Percentiles rank a stretch among this genome's conserved stretches.
These are phyloP conservation scores for Drosophila kurseongensis DNA, from an alignment of 1,140 invertebrate genomes.

Conservation along the genomic window DNA sequence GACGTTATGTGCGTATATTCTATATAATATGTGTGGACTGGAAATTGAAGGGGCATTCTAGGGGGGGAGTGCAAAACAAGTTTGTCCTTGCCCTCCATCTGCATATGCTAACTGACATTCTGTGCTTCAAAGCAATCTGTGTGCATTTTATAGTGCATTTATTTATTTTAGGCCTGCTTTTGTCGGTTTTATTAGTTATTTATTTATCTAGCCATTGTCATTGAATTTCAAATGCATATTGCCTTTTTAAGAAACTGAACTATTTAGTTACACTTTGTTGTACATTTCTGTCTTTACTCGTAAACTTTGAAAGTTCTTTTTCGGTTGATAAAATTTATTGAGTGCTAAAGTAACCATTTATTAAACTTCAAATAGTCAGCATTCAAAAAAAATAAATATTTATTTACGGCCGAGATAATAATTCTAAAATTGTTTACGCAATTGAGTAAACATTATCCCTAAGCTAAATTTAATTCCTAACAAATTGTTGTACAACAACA, in stretches of 20 bases:
- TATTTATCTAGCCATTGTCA: background rate
- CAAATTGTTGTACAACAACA: too few relatives aligned
- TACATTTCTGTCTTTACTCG: background rate
- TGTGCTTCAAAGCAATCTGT: background rate
- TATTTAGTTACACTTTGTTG: background rate
- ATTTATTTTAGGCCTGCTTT: conserved; percentile 2
- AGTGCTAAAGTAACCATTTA: too few relatives aligned
- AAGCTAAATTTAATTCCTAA: too few relatives aligned
- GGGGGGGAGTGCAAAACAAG: background rate
- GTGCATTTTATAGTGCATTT: conserved; percentile 14
- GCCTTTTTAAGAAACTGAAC: background rate
- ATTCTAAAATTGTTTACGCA: too few relatives aligned
- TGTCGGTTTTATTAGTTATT: conserved; percentile 17
- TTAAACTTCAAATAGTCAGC: too few relatives aligned
- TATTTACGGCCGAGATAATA: too few relatives aligned
- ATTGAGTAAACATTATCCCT: too few relatives aligned
- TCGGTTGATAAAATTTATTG: too few relatives aligned
- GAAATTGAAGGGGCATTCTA: background rate
- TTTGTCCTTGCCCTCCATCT: conserved; percentile 32
- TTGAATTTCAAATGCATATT: background rate
- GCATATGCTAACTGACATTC: conserved; percentile 13
- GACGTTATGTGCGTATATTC: conserved; percentile 5
- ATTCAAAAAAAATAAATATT: too few relatives aligned
- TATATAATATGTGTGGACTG: background rate
- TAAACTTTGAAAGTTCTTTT: background rate